Percentiles rank a stretch among this genome's conserved stretches.
Conservation (phyloP, 2,888 invertebrate species). For the Arge pagana region DNA sequence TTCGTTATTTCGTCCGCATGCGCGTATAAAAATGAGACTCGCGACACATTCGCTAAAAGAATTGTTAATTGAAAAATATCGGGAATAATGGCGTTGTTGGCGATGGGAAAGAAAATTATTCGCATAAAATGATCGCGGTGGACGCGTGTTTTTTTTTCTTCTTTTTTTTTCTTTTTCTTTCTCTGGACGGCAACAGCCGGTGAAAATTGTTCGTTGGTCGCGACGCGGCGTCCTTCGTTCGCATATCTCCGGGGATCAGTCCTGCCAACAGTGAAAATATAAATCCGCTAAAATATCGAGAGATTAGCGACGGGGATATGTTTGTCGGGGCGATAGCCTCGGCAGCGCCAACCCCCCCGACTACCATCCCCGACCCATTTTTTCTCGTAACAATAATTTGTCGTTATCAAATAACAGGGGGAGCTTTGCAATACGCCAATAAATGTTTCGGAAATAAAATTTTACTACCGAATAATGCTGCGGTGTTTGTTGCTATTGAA, state of each 20-base stretch:
- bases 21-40: too few species aligned
- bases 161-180: too few species aligned
- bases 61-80: too few species aligned
- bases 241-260: conserved; percentile 25
- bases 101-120: conserved; percentile 1
- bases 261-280: conserved; percentile 45
- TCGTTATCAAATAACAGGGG: conserved; percentile 54
- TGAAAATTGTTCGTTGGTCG: too few species aligned
- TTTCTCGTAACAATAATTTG: conserved; percentile 58
- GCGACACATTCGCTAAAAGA: too few species aligned
- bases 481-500: conserved; percentile 56
- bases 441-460: conserved; percentile 57
- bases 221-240: background rate
- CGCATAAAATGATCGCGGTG: too few species aligned
- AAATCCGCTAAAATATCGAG: conserved; percentile 56
- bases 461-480: conserved; percentile 55
- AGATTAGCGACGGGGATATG: conserved; percentile 54
- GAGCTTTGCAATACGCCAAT: conserved; percentile 42
- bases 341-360: conserved; percentile 16
- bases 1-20: too few species aligned
- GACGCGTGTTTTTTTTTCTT: too few species aligned
- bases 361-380: conserved; percentile 38
- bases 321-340: conserved; percentile 45
- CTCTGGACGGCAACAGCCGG: too few species aligned
- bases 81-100: background rate